Evolutionary conservation across 2,888 invertebrate genomes (phyloP).

Genomic region (Deroplatys truncata): DNA sequence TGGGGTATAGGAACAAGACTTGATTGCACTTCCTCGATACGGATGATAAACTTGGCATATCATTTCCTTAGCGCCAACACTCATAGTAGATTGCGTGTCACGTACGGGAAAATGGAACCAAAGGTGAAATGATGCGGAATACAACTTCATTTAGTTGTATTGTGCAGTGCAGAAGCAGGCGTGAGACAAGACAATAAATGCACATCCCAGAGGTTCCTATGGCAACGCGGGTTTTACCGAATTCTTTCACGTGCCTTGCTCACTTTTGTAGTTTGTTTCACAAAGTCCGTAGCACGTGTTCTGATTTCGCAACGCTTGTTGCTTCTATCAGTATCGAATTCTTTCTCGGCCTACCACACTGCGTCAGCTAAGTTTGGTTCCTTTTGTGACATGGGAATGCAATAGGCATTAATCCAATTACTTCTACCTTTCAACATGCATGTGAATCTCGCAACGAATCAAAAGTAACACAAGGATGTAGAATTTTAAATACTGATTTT

Average conservation of each 20-base stretch:
- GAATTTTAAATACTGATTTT: too few relatives aligned
- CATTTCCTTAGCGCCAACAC: too few relatives aligned
- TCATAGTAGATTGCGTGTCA: not conserved
- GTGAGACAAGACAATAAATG: not conserved
- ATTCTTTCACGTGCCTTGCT: not conserved
- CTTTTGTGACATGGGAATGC: not conserved
- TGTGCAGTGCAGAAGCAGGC: not conserved
- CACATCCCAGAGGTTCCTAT: not conserved
- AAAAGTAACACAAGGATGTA: too few relatives aligned
- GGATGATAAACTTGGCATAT: too few relatives aligned
- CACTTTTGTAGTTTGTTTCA: not conserved
- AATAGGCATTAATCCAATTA: too few relatives aligned
- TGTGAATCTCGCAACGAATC: too few relatives aligned
- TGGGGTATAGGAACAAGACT: too few relatives aligned
- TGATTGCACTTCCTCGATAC: too few relatives aligned
- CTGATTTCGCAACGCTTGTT: not conserved
- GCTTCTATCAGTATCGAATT: not conserved
- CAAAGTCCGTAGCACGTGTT: not conserved
- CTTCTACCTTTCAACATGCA: too few relatives aligned
- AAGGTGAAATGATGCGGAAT: not conserved
- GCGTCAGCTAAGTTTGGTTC: not conserved
- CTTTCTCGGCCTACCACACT: not conserved
- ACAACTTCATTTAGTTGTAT: not conserved
- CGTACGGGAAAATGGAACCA: not conserved
- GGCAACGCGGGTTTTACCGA: not conserved